phyloP scores from a whole-genome alignment of 1,140 invertebrate species.

The Homalodisca vitripennis region DNA sequence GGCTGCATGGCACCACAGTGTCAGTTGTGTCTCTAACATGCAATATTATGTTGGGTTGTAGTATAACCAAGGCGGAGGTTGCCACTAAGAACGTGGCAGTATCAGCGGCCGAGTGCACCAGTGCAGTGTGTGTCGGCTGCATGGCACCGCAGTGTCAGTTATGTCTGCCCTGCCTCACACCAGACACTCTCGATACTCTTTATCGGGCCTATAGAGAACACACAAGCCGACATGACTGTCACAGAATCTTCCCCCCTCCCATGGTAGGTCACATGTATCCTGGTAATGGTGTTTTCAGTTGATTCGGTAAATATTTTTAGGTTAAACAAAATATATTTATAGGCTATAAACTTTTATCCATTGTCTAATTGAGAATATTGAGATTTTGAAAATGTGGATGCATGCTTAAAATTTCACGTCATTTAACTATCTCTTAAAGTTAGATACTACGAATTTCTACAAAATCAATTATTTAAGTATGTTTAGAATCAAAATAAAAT shows the following conservation, averaged over 20 bases:
- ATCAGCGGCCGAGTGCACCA: conserved; percentile 66
- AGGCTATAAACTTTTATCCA: no score
- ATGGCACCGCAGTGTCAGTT: conserved; percentile 67
- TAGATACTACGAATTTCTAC: no score
- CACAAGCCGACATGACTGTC: conserved; percentile 71
- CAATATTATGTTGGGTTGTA: no score
- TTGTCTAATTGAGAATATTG: no score
- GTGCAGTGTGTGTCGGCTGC: conserved; percentile 60
- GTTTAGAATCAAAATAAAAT: no score
- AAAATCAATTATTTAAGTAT: no score
- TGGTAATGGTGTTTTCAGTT: neutral
- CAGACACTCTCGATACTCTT: conserved; percentile 58
- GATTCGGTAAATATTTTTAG: no score
- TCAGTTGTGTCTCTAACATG: conserved; percentile 73
- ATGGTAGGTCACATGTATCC: conserved; percentile 59
- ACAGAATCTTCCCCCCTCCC: conserved; percentile 74
- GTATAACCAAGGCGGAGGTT: conserved; percentile 61
- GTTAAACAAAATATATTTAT: no score
- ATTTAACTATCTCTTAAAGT: no score
- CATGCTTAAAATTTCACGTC: no score
- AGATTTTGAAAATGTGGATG: no score
- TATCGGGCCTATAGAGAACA: conserved; percentile 75
- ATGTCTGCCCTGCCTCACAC: conserved; percentile 74
- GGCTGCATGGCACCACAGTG: conserved; percentile 69
- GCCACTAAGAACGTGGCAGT: conserved; percentile 79